Evolutionary conservation across 2,888 invertebrate genomes (phyloP).

Genomic region (Diplazon laetatorius): DNA sequence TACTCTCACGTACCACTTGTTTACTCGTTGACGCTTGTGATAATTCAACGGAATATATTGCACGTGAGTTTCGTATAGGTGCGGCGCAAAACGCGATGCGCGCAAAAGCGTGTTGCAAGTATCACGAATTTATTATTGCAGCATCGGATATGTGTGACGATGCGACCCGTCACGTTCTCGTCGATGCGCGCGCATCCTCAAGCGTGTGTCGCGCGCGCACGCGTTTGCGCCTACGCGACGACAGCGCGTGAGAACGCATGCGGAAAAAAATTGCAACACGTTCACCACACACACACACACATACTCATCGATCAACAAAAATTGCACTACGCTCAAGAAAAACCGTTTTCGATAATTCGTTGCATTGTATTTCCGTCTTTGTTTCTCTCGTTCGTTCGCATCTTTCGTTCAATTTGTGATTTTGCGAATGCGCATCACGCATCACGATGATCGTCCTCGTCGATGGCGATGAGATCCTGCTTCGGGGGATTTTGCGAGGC

Average conservation of each 20-base stretch:
- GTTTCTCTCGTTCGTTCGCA: neutral
- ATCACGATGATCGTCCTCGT: neutral
- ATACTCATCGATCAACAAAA: too few species aligned
- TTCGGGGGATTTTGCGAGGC: slow-evolving; percentile 54
- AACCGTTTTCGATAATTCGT: too few species aligned
- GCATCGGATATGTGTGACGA: slow-evolving; percentile 10
- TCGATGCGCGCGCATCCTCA: neutral
- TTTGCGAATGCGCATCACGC: slow-evolving; percentile 23
- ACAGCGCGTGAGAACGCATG: slow-evolving; percentile 35
- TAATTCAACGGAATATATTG: neutral
- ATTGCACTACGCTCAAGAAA: too few species aligned
- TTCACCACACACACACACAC: too few species aligned
- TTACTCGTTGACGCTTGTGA: slow-evolving; percentile 11
- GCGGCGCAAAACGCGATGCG: slow-evolving; percentile 9
- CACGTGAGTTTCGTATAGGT: neutral
- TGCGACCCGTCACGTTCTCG: neutral
- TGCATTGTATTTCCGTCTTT: too few species aligned
- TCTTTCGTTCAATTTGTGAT: neutral
- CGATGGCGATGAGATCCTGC: slow-evolving; percentile 13
- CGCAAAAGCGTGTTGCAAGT: slow-evolving; percentile 18
- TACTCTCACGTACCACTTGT: slow-evolving; percentile 29
- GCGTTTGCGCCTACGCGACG: neutral
- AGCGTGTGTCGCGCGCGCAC: slow-evolving; percentile 12
- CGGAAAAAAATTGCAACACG: slow-evolving; percentile 2
- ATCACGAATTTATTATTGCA: slow-evolving; percentile 35